Evolutionary conservation across 2,797 vertebrate species (phyloP).

Genomic region (Halcyon leucocephala): DNA sequence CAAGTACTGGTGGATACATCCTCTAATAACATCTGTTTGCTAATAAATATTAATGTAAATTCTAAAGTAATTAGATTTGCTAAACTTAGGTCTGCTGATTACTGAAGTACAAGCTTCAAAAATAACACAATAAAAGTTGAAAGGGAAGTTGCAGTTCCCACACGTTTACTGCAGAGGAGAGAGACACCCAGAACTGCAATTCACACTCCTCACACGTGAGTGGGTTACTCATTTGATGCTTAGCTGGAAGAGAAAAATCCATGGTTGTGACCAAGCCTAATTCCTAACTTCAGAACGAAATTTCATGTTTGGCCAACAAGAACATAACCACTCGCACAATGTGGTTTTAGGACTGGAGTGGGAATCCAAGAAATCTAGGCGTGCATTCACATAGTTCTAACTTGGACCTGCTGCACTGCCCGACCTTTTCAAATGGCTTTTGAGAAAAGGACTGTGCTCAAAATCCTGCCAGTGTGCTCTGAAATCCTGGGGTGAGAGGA

Average conservation of each 20-base stretch:
- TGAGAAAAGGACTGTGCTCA: not conserved
- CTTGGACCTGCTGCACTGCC: not conserved
- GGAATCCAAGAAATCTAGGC: constrained; percentile 55
- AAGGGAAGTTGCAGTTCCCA: not conserved
- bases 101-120: not conserved
- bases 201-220: not conserved
- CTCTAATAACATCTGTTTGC: constrained; percentile 7
- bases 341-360: constrained; percentile 33
- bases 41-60: constrained; percentile 36
- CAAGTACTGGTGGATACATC: not conserved
- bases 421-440: not conserved
- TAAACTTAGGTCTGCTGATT: constrained; percentile 6
- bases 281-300: constrained; percentile 53
- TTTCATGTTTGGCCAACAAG: constrained; percentile 61
- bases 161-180: not conserved
- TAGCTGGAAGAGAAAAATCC: not conserved
- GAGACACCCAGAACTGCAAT: not conserved
- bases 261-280: constrained; percentile 47
- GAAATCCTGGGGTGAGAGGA: not conserved
- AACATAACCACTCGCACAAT: constrained; percentile 65
- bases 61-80: not conserved
- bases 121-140: not conserved
- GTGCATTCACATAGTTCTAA: not conserved
- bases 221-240: not conserved
- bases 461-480: not conserved